Evolutionary conservation across 1,140 invertebrate genomes (phyloP).

Genomic region (Protaetia brevitarsis): DNA sequence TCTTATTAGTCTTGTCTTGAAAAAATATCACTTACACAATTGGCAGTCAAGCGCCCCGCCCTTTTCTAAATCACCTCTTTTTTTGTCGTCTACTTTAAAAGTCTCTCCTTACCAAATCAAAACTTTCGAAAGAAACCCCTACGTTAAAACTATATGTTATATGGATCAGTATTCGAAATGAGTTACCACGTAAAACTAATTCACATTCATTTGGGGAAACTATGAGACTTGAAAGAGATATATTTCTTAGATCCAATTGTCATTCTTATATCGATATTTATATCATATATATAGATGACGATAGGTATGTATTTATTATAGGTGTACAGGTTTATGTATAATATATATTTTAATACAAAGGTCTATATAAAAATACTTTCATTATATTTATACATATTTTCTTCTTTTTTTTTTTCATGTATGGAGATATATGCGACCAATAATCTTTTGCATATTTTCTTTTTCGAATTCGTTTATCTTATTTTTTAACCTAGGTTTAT

Average conservation of each 20-base stretch:
- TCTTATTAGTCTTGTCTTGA: constrained; percentile 60
- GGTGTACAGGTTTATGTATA: constrained; percentile 20
- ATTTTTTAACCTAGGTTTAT: constrained; percentile 2
- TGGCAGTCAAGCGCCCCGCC: constrained; percentile 37
- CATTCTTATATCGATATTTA: constrained; percentile 21
- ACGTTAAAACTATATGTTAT: neutral
- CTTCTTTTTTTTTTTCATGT: constrained; percentile 25
- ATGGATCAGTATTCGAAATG: neutral
- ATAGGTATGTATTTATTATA: no score
- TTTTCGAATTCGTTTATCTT: constrained; percentile 7
- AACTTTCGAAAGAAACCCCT: constrained; percentile 9
- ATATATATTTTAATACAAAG: constrained; percentile 11
- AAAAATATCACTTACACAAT: constrained; percentile 61
- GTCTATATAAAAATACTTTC: constrained; percentile 26
- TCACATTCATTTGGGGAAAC: constrained; percentile 13
- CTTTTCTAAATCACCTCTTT: constrained; percentile 16
- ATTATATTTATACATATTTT: constrained; percentile 23
- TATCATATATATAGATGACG: no score
- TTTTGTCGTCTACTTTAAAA: neutral
- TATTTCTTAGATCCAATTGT: constrained; percentile 27
- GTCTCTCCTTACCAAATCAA: constrained; percentile 3
- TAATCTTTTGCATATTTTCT: neutral
- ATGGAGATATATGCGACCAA: neutral
- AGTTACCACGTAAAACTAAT: neutral
- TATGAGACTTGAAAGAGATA: constrained; percentile 20